Percentiles rank a stretch among this genome's conserved stretches.
Conservation (phyloP, 2,888 invertebrate species). For the Alviniconcha strummeri region DNA sequence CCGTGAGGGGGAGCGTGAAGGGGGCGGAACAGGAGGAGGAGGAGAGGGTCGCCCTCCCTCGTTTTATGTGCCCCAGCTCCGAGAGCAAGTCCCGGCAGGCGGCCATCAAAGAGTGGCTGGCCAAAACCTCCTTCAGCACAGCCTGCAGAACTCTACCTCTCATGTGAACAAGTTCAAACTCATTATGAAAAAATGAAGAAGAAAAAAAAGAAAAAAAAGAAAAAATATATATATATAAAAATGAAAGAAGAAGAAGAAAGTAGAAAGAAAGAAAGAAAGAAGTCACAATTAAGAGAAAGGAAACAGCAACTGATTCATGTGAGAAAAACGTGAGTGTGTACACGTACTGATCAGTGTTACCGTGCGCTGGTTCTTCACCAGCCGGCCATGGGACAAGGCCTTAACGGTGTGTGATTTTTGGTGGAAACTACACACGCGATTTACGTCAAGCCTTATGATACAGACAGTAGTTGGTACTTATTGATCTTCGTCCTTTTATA, state of each 20-base stretch:
- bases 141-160: constrained; percentile 51
- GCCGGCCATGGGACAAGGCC: too few relatives aligned
- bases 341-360: background rate
- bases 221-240: background rate
- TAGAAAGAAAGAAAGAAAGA: background rate
- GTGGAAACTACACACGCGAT: too few relatives aligned
- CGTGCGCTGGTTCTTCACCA: too few relatives aligned
- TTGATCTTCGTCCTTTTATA: too few relatives aligned
- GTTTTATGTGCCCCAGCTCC: constrained; percentile 62
- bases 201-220: background rate
- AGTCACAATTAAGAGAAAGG: background rate
- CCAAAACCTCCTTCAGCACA: constrained; percentile 47
- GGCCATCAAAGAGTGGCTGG: constrained; percentile 60
- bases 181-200: background rate
- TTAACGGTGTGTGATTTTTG: too few relatives aligned
- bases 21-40: background rate
- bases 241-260: too few relatives aligned
- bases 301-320: background rate
- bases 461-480: too few relatives aligned
- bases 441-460: too few relatives aligned
- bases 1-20: background rate
- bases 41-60: constrained; percentile 43
- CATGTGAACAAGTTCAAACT: constrained; percentile 20
- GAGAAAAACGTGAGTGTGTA: background rate
- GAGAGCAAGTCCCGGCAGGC: constrained; percentile 59